These are phyloP conservation scores for Pristionchus exspectatus DNA, from an alignment of 2,888 invertebrate genomes.

Conservation along the genomic window DNA sequence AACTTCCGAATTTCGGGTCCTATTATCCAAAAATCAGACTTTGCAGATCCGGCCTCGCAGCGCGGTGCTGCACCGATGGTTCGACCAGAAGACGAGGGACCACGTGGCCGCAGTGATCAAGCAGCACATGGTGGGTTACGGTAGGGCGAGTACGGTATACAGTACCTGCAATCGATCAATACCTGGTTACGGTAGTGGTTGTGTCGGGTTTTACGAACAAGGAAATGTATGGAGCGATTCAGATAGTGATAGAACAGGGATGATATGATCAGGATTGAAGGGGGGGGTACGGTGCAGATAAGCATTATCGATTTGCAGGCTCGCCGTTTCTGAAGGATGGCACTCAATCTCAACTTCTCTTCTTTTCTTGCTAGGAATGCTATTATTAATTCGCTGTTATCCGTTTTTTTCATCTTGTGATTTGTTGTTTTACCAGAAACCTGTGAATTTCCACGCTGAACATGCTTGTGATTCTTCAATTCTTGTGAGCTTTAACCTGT, in stretches of 20 bases:
- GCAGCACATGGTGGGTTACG: constrained; percentile 28
- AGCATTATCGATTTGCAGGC: background rate
- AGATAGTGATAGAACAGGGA: background rate
- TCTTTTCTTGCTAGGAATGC: background rate
- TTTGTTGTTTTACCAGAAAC: background rate
- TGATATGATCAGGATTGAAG: background rate
- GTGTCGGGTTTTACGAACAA: no score
- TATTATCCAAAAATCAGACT: background rate
- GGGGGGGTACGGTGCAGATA: background rate
- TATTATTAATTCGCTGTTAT: background rate
- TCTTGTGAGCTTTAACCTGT: background rate
- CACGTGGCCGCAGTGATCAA: constrained; percentile 17
- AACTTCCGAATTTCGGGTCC: no score
- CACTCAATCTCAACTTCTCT: background rate
- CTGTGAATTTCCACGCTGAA: constrained; percentile 27
- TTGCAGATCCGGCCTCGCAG: background rate
- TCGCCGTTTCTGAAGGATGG: constrained; percentile 5
- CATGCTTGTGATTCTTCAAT: background rate
- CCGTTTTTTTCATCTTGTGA: background rate
- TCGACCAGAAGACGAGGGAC: constrained; percentile 44
- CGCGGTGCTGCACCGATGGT: constrained; percentile 37
- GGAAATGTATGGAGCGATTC: background rate
- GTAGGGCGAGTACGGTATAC: background rate
- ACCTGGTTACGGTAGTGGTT: background rate
- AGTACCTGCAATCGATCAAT: background rate